Conservation (phyloP, 2,113 vertebrate species). For the Brachyhypopomus gauderio region DNA sequence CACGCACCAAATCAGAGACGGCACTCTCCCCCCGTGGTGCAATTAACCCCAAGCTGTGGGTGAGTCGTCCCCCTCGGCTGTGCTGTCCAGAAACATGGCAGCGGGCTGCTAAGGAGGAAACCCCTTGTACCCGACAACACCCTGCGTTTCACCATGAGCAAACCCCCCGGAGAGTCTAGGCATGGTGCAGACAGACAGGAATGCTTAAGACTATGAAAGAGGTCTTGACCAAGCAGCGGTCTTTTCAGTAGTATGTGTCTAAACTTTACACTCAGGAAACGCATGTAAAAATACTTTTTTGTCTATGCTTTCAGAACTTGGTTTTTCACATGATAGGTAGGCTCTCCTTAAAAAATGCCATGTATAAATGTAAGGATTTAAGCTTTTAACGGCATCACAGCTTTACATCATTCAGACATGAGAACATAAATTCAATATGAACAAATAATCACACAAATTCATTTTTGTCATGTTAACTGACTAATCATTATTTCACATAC, state of each 20-base stretch:
- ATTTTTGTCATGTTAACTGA: too few relatives aligned
- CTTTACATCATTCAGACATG: too few relatives aligned
- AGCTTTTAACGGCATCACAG: too few relatives aligned
- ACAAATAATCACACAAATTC: too few relatives aligned
- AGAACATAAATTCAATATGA: too few relatives aligned
- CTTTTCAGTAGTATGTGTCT: slow-evolving; percentile 9
- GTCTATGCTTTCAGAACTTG: background rate
- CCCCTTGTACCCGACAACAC: slow-evolving; percentile 17
- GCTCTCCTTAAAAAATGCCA: background rate
- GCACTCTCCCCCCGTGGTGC: slow-evolving; percentile 52
- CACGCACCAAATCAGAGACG: slow-evolving; percentile 46
- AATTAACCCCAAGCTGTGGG: slow-evolving; percentile 55
- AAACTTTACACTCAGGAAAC: background rate
- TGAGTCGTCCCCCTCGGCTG: slow-evolving; percentile 34
- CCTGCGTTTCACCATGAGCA: slow-evolving; percentile 47
- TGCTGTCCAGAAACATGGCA: slow-evolving; percentile 46
- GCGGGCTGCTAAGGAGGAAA: slow-evolving; percentile 40
- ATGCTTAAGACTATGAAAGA: slow-evolving; percentile 31
- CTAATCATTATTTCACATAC: too few relatives aligned
- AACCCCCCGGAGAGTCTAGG: slow-evolving; percentile 28
- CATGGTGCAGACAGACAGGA: slow-evolving; percentile 32
- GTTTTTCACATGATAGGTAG: background rate
- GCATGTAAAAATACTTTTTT: background rate
- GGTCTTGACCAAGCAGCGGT: background rate
- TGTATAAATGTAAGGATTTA: too few relatives aligned